These are phyloP conservation scores for Rhynchophorus ferrugineus DNA, from an alignment of 1,140 invertebrate species.

Conservation along the genomic window DNA sequence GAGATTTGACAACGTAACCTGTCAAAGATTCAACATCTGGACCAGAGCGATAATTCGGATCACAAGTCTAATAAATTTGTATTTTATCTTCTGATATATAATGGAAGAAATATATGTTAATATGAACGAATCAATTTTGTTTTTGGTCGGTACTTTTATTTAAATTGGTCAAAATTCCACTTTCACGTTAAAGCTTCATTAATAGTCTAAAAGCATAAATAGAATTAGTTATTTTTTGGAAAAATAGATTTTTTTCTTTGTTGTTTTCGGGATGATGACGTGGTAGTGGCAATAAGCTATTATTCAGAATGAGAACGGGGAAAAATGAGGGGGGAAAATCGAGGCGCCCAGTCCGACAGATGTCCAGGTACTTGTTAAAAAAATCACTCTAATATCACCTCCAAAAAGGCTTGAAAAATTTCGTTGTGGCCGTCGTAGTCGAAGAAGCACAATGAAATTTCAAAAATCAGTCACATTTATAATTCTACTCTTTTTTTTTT, in stretches of 20 bases:
- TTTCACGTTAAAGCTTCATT: background rate
- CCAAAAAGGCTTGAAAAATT: constrained; percentile 20
- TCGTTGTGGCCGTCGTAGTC: background rate
- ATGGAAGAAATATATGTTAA: constrained; percentile 7
- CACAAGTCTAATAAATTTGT: constrained; percentile 18
- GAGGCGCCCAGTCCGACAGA: constrained; percentile 10
- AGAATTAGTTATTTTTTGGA: background rate
- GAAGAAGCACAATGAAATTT: constrained; percentile 2
- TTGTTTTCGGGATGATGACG: background rate
- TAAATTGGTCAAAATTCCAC: constrained; percentile 13
- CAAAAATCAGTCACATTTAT: constrained; percentile 5
- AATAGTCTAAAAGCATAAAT: constrained; percentile 4
- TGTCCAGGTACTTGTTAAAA: constrained; percentile 23
- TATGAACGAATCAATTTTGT: constrained; percentile 12
- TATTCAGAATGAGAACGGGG: background rate
- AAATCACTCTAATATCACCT: constrained; percentile 25
- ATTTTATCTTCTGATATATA: constrained; percentile 18
- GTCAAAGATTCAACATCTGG: constrained; percentile 10
- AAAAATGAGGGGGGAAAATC: background rate
- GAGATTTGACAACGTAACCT: background rate
- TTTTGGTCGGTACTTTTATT: constrained; percentile 14
- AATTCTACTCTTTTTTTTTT: background rate
- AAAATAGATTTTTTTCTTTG: background rate
- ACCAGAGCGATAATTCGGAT: constrained; percentile 20
- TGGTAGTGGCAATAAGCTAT: background rate